Conservation (phyloP, 2,888 invertebrate species). For the Neria commutata region DNA sequence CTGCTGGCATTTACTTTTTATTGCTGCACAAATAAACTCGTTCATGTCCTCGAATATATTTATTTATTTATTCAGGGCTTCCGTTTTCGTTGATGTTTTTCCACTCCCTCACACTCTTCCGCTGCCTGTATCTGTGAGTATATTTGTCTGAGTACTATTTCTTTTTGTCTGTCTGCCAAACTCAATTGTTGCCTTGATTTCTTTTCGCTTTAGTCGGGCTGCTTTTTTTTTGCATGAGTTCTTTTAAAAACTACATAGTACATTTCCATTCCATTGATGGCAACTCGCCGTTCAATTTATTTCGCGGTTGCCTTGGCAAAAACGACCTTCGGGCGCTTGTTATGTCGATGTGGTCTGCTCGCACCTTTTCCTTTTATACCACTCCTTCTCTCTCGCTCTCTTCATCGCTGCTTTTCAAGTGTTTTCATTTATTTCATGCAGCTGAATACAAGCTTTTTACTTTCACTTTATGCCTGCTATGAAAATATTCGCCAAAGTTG, state of each 20-base stretch:
- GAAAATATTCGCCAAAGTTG: neutral
- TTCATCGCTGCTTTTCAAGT: no score
- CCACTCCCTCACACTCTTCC: no score
- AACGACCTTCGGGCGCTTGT: neutral
- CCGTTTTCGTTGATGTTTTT: no score
- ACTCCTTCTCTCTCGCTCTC: no score
- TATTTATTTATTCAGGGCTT: no score
- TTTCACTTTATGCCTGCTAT: neutral
- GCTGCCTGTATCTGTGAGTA: no score
- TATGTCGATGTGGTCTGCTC: neutral
- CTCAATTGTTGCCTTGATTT: neutral
- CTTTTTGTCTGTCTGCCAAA: neutral
- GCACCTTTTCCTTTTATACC: neutral
- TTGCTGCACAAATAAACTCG: no score
- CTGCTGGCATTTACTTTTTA: neutral
- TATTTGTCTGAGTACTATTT: no score
- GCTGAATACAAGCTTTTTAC: neutral
- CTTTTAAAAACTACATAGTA: neutral
- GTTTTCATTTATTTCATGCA: neutral
- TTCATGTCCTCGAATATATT: no score
- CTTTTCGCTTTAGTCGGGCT: neutral
- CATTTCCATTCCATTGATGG: conserved; percentile 1
- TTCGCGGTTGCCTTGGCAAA: neutral
- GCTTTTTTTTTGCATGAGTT: neutral
- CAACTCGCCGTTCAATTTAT: neutral